Conservation (phyloP, 2,797 vertebrate genomes). For the Clarias fuscus region DNA sequence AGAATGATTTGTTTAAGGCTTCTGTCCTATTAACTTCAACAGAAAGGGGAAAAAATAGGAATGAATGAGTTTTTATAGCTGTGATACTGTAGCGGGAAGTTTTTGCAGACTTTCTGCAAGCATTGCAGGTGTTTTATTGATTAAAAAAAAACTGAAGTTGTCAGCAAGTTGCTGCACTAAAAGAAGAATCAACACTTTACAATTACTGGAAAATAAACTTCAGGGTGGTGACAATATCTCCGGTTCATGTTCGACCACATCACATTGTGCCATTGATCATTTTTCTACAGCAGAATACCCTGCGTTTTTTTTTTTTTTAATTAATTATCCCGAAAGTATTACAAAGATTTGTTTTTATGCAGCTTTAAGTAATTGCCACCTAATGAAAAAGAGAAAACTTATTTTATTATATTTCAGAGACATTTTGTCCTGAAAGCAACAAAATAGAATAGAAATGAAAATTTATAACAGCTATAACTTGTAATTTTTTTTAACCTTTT, state of each 20-base stretch:
- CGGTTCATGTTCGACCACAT: background rate
- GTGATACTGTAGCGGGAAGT: background rate
- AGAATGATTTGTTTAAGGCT: background rate
- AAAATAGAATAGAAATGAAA: background rate
- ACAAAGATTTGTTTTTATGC: background rate
- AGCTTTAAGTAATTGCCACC: background rate
- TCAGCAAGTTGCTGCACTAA: background rate
- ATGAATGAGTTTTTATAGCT: no score
- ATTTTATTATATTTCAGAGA: background rate
- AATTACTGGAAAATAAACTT: background rate
- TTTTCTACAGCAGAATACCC: background rate
- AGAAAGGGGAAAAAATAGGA: no score
- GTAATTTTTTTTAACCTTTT: background rate
- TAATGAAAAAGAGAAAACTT: background rate
- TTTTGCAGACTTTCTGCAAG: background rate
- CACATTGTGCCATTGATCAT: background rate
- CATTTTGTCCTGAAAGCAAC: background rate
- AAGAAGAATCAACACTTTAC: background rate
- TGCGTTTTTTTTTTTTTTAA: background rate
- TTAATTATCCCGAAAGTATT: background rate
- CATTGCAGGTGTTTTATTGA: background rate
- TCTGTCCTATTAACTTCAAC: background rate
- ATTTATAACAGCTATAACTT: background rate
- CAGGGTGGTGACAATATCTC: background rate
- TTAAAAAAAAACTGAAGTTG: background rate